phyloP scores from a whole-genome alignment of 1,140 invertebrate genomes.

The Pogonognathellus flavescens region DNA sequence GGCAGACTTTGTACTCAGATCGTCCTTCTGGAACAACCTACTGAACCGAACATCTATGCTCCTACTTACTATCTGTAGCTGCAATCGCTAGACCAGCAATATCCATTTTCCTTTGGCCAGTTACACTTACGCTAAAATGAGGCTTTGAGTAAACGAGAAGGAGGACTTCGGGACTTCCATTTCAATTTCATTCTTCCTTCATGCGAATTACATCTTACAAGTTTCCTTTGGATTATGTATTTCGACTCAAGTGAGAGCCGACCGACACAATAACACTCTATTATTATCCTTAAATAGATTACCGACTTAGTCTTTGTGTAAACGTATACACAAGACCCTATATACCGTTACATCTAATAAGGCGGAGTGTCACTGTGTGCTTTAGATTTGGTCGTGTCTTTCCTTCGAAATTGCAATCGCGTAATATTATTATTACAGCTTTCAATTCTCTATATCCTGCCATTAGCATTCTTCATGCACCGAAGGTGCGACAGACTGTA shows the following conservation, averaged over 20 bases:
- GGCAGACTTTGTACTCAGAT: conserved; percentile 32
- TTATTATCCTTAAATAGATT: conserved; percentile 32
- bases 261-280: conserved; percentile 23
- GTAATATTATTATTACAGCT: neutral
- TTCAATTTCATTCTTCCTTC: conserved; percentile 36
- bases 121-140: conserved; percentile 16
- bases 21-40: conserved; percentile 32
- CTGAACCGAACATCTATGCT: conserved; percentile 14
- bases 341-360: neutral
- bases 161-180: conserved; percentile 23
- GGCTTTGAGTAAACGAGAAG: conserved; percentile 26
- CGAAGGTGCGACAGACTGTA: neutral
- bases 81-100: conserved; percentile 7
- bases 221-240: conserved; percentile 33
- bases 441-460: conserved; percentile 8
- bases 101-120: conserved; percentile 21
- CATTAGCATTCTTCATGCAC: neutral
- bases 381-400: neutral
- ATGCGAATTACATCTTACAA: conserved; percentile 39
- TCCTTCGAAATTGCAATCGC: neutral
- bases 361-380: neutral
- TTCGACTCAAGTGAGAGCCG: conserved; percentile 29
- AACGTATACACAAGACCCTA: neutral
- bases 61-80: neutral
- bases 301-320: neutral